Conservation (phyloP, 1,140 invertebrate species). For the Acromyrmex charruanus region DNA sequence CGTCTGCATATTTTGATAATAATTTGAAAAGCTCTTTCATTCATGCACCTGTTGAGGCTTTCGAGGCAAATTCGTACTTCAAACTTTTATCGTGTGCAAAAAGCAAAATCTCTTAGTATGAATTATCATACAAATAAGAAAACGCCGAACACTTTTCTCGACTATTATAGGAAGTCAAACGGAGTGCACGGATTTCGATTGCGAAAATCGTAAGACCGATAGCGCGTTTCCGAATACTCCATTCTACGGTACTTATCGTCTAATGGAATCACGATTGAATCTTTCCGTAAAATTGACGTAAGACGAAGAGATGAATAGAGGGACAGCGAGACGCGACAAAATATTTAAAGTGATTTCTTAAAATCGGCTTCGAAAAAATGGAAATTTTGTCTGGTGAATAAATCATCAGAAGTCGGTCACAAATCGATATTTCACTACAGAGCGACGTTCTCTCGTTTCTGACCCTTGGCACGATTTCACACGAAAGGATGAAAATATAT, state of each 20-base stretch:
- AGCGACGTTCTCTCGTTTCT: conserved; percentile 4
- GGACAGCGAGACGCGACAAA: conserved; percentile 51
- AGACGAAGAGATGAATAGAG: conserved; percentile 43
- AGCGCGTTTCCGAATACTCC: conserved; percentile 61
- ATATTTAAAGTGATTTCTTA: conserved; percentile 69
- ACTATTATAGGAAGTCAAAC: conserved; percentile 51
- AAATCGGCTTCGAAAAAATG: conserved; percentile 61
- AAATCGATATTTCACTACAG: background rate
- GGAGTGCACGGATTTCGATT: background rate
- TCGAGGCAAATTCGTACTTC: conserved; percentile 23
- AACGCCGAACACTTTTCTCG: background rate
- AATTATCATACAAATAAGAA: conserved; percentile 56
- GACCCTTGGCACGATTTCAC: conserved; percentile 21
- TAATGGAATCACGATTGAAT: conserved; percentile 70
- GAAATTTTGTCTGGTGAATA: conserved; percentile 71
- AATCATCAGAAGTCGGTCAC: conserved; percentile 62
- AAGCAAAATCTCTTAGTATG: conserved; percentile 14
- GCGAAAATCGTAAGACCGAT: conserved; percentile 57
- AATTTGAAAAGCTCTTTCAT: conserved; percentile 7
- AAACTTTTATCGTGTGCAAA: conserved; percentile 25
- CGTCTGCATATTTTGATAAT: background rate
- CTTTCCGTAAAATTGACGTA: background rate
- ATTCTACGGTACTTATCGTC: conserved; percentile 70
- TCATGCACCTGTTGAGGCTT: conserved; percentile 26
- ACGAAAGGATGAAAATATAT: conserved; percentile 35